These are phyloP conservation scores for Pterostichus niger DNA, from an alignment of 2,888 invertebrate species.

Conservation along the genomic window DNA sequence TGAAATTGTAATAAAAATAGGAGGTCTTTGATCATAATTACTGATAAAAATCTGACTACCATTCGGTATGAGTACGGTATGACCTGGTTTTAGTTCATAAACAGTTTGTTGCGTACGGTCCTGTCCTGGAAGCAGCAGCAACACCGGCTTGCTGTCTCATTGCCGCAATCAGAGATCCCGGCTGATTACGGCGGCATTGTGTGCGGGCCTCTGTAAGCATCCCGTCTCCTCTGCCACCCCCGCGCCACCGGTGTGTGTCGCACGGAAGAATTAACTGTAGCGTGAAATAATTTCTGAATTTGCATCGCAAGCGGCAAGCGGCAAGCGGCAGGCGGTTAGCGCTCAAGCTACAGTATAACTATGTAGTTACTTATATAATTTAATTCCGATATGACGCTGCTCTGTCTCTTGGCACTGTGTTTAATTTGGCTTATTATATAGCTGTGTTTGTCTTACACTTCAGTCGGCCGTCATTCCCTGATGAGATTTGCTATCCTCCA, in stretches of 20 bases:
- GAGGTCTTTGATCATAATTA: too few species aligned
- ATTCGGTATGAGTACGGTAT: background rate
- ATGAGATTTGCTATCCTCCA: slow-evolving; percentile 72
- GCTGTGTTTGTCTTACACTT: slow-evolving; percentile 75
- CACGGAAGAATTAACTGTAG: slow-evolving; percentile 71
- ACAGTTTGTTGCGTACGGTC: background rate
- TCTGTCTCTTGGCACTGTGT: slow-evolving; percentile 70
- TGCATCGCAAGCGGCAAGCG: slow-evolving; percentile 72
- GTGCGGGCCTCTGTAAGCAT: slow-evolving; percentile 52
- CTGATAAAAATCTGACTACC: too few species aligned
- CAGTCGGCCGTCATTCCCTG: slow-evolving; percentile 73
- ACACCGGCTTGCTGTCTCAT: slow-evolving; percentile 44
- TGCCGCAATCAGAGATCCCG: slow-evolving; percentile 66
- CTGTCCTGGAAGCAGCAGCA: background rate
- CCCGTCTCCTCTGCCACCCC: background rate
- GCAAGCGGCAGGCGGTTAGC: slow-evolving; percentile 54
- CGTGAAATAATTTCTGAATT: slow-evolving; percentile 74
- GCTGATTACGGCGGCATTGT: slow-evolving; percentile 64
- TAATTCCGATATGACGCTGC: slow-evolving; percentile 74
- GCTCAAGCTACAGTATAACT: slow-evolving; percentile 71
- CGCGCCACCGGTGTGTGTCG: slow-evolving; percentile 34
- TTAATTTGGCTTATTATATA: slow-evolving; percentile 75
- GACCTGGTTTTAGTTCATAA: background rate
- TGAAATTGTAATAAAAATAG: too few species aligned
- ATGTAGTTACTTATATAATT: slow-evolving; percentile 74